A percentile compares a stretch with the other conserved stretches of the same genome.
phyloP scores from a whole-genome alignment of 2,888 invertebrate species.

The Nomada ruficornis region DNA sequence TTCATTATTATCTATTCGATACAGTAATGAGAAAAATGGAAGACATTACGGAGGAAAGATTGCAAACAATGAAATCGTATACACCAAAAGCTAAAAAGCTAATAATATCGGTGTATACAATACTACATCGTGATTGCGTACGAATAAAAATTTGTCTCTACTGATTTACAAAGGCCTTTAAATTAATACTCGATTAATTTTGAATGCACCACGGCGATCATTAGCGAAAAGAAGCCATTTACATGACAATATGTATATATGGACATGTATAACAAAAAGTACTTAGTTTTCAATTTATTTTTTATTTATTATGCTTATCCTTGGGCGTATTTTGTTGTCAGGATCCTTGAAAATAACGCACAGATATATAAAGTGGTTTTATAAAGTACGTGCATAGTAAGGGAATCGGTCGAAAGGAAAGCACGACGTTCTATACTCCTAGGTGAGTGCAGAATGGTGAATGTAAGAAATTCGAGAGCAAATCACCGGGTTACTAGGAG shows the following conservation, averaged over 20 bases:
- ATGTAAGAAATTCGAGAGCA: conserved; percentile 67
- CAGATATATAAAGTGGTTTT: background rate
- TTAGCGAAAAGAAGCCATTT: background rate
- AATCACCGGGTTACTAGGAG: conserved; percentile 57
- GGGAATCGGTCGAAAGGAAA: conserved; percentile 55
- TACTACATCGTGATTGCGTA: too few species aligned
- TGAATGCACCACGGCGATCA: background rate
- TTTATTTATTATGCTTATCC: background rate
- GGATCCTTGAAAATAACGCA: background rate
- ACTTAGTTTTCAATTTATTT: background rate
- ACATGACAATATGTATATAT: background rate
- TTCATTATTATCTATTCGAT: too few species aligned
- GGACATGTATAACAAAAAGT: background rate
- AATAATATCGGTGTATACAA: too few species aligned
- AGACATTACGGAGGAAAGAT: too few species aligned
- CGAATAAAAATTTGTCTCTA: background rate
- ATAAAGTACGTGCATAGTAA: conserved; percentile 16
- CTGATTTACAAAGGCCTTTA: background rate
- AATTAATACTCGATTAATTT: background rate
- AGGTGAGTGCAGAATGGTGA: conserved; percentile 64
- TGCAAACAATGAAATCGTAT: too few species aligned
- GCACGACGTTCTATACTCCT: conserved; percentile 47
- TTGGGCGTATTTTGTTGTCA: background rate
- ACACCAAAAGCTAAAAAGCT: too few species aligned
- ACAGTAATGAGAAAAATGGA: too few species aligned